Evolutionary conservation across 2,888 invertebrate genomes (phyloP), one percentile per base, ranked within the genome.

Genomic region (Escarpia spicata): DNA sequence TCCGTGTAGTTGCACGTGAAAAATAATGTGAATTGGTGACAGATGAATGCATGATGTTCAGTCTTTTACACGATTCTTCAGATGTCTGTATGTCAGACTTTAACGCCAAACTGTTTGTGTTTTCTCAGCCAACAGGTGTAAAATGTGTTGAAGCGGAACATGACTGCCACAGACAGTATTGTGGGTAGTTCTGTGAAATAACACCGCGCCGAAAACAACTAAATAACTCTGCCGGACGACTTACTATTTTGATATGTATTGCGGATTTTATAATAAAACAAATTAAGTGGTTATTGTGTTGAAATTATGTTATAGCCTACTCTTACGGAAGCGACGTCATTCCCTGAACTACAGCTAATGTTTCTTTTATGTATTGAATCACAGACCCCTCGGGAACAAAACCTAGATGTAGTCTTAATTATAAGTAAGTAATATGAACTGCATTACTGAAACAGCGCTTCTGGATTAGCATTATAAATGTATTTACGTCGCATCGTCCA

Each of bases 171-270:
- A 4, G 26, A 75, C 75, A 75, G n/a, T 26, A 75, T 26, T 2
- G 6, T 75, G 19, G 75, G 9, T 75, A 75, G 75, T 75, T 75
- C 26, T 75, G 19, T 75, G 6, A 75, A 75, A 75, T 75, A 26
- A 75, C 26, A 26, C 75, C n/a, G 75, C 75, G n/a, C 19, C n/a
- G 75, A 75, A 15, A 60, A 60, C 60, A 75, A 75, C 75, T 52
- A 52, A 75, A 26, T 75, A 75, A 75, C 19, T 75, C 75, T 6
- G 75, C 6, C n/a, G 75, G n/a, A 75, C 26, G n/a, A 4, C 75
- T 75, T 75, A 75, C 52, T 75, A 75, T 75, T 75, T 75, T 75
- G 75, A 75, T 75, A 75, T 75, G 75, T 75, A 75, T 75, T 75
- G 26, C 75, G n/a, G 26, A 75, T 75, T 75, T 75, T 75, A 75